Percentiles rank a stretch among this genome's conserved stretches.
Conservation (phyloP, 2,888 invertebrate genomes). For the Psylliodes chrysocephalus region DNA sequence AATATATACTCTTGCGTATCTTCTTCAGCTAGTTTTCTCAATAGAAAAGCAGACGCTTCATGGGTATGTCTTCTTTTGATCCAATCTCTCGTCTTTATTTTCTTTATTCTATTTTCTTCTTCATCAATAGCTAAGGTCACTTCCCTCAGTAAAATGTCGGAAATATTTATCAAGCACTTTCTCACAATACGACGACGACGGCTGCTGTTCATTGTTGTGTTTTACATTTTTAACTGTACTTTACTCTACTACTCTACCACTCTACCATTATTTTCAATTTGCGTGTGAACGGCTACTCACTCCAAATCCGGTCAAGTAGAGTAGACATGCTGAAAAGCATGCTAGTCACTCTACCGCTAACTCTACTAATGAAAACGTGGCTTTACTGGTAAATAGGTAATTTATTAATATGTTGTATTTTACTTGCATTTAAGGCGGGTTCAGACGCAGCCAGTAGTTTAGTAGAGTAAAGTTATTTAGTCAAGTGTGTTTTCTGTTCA, state of each 20-base stretch:
- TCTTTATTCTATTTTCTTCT: too few relatives aligned
- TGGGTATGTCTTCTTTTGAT: conserved; percentile 15
- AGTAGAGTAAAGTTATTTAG: too few relatives aligned
- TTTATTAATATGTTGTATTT: too few relatives aligned
- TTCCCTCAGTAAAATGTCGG: neutral
- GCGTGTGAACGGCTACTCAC: neutral
- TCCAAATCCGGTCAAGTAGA: neutral
- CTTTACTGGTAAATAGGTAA: too few relatives aligned
- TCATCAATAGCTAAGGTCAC: neutral
- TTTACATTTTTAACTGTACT: neutral
- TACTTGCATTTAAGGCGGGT: too few relatives aligned
- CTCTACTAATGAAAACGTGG: neutral
- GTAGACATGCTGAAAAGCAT: neutral
- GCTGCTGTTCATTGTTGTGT: neutral
- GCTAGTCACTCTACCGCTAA: neutral
- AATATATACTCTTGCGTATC: neutral
- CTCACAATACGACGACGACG: neutral
- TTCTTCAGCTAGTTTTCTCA: conserved; percentile 22
- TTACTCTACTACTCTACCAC: neutral
- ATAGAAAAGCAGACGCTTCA: conserved; percentile 22
- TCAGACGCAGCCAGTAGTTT: too few relatives aligned
- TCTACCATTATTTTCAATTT: neutral
- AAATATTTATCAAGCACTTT: neutral
- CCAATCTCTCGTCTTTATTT: conserved; percentile 24
- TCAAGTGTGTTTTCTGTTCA: too few relatives aligned